Evolutionary conservation across 2,797 vertebrate species (phyloP), one percentile per base, ranked within the genome.

Genomic region (Xenopus petersii): DNA sequence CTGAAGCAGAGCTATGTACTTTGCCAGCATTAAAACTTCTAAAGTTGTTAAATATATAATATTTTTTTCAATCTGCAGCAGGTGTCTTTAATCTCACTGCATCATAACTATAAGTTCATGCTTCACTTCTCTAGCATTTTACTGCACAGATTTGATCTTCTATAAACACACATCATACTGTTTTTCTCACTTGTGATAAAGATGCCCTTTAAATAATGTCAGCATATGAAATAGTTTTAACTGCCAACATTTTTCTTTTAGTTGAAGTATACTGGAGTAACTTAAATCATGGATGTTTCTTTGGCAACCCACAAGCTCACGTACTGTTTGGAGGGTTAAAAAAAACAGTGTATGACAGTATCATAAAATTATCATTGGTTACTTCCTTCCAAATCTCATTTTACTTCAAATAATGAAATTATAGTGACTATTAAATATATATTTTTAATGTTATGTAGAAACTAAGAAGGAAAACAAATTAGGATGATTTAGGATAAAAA

Each of bases 201-300:
- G 64, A 77, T 77, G 70, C 70, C 75, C 75, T 77, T 77, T 77
- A 77, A 72, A 77, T 77, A 77, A 68, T 72, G 70, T 77, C 70
- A 77, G 65, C 64, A 77, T 67, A 77, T 73, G 75, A 77, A 77
- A 68, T 64, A 47, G 55, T 66, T 76, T 76, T 58, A 71, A 48
- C 68, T 60, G 48, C 13, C 64, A 72, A 72, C 64, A 58, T 72
- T 63, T 56, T 63, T 68, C 48, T 62, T 73, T 68, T 62, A 36
- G 48, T 59, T 70, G 33, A 70, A 75, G 61, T 24, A 70, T 65
- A 13, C 46, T 11, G 13, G 15, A 64, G 61, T 36, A 70, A 48
- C 48, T 59, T 70, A 69, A 75, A 56, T 75, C 33, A 67, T 68
- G 61, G 16, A 56, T 51, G 49, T 51, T 51, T 51, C 49, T 51